Conservation (phyloP, 2,888 invertebrate species). For the Sinohyriopsis cumingii region DNA sequence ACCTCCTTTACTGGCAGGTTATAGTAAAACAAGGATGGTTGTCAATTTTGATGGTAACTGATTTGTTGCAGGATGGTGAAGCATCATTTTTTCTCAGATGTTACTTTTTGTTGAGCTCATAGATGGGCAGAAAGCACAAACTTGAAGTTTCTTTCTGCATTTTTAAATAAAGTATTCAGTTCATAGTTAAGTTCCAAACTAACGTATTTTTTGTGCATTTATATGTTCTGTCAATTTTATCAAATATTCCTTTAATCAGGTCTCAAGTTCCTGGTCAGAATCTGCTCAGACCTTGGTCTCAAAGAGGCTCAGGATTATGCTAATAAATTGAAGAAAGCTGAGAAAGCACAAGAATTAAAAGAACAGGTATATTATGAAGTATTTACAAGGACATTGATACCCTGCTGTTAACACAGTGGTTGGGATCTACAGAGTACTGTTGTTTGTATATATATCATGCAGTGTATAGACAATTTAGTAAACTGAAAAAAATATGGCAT, state of each 20-base stretch:
- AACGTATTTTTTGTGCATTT: too few relatives aligned
- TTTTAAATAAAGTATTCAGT: too few relatives aligned
- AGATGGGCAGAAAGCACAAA: too few relatives aligned
- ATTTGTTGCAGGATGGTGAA: too few relatives aligned
- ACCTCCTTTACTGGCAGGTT: too few relatives aligned
- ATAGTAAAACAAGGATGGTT: too few relatives aligned
- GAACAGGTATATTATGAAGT: conserved; percentile 62
- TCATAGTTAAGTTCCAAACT: too few relatives aligned
- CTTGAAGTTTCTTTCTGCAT: too few relatives aligned
- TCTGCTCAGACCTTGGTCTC: conserved; percentile 91
- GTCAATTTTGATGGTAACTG: too few relatives aligned
- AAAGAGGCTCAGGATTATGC: conserved; percentile 90
- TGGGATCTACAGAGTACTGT: background rate
- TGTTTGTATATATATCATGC: background rate
- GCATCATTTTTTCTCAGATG: too few relatives aligned
- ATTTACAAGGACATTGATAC: background rate
- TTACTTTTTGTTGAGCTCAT: too few relatives aligned
- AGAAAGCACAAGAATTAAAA: conserved; percentile 72
- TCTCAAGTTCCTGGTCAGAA: conserved; percentile 88
- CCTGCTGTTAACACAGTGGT: background rate
- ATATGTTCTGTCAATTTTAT: too few relatives aligned
- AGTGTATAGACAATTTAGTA: background rate
- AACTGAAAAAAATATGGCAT: background rate
- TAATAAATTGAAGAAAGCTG: conserved; percentile 85
- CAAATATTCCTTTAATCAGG: conserved; percentile 72